Evolutionary conservation across 2,888 invertebrate species (phyloP).

Genomic region (Tubiluchus corallicola): DNA sequence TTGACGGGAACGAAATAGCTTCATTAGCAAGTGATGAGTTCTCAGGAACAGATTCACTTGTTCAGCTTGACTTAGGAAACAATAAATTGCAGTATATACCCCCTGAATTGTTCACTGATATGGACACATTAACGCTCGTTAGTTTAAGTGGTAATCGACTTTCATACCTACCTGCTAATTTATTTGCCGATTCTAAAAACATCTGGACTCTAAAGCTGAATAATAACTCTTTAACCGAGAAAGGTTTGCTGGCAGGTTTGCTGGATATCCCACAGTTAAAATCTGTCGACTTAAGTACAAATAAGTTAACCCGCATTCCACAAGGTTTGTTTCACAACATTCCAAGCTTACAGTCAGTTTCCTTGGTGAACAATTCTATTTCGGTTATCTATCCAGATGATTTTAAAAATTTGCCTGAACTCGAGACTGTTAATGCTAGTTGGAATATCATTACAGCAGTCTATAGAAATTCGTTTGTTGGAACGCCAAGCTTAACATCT

Average conservation of each 20-base stretch:
- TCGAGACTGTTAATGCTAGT: not conserved
- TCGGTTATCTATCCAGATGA: not conserved
- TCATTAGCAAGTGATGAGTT: not conserved
- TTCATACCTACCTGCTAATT: not conserved
- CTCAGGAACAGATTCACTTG: not conserved
- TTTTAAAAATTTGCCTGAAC: not conserved
- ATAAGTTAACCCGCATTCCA: not conserved
- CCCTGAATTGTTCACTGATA: not conserved
- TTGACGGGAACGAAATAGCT: not conserved
- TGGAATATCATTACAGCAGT: not conserved
- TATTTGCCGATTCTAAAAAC: not conserved
- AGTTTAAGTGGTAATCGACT: not conserved
- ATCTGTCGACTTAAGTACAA: not conserved
- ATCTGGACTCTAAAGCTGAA: not conserved
- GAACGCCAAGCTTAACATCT: not conserved
- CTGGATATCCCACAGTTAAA: not conserved
- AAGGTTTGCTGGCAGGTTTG: not conserved
- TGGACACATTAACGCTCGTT: not conserved
- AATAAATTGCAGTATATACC: not conserved
- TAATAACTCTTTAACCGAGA: not conserved
- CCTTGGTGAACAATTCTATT: not conserved
- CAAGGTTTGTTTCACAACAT: constrained; percentile 1
- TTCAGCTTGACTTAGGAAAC: not conserved
- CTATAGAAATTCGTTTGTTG: not conserved
- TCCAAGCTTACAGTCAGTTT: not conserved